Evolutionary conservation across 1,140 invertebrate genomes (phyloP), one percentile per base, ranked within the genome.

Genomic region (Halictus rubicundus): DNA sequence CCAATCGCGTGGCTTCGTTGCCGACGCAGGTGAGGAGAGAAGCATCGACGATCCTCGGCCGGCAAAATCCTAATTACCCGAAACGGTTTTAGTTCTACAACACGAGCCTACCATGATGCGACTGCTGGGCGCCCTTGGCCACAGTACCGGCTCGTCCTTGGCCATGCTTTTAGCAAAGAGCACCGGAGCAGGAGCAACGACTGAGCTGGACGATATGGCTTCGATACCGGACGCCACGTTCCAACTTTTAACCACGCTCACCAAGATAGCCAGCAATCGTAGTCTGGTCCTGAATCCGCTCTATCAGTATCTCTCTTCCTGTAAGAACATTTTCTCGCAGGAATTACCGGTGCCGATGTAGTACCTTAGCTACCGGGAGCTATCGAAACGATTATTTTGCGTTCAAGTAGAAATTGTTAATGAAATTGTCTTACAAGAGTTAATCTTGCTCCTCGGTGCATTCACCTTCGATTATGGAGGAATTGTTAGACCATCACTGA

Each of bases 171-270:
- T 93, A 39, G 90, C 90, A 0, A 91, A 92, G 69, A 84, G 88
- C 39, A 79, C 90, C 8, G 81, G 85, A 37, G 49, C 87, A 32
- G 89, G 88, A 66, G 80, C 89, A 42, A 86, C 89, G 9, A 84
- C 93, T 0, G 94, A 94, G 71, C 85, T 94, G 1, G 93, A 93
- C 5, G 95, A 96, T 78, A 94, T 95, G 1, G 91, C 95, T 23
- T 97, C 96, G 0, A 95, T 98, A 60, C 95, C 96, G 2, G 97
- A 98, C 89, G 96, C 96, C 12, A 95, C 98, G 3, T 98, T 97
- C 83, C 96, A 97, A 90, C 94, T 98, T 68, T 94, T 98, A 21
- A 94, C 95, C 1, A 96, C 95, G 0, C 92, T 98, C 16, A 95
- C 95, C 16, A 93, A 94, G 52, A 95, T 96, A 86, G 95, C 96